Evolutionary conservation across 2,888 invertebrate species (phyloP).

Genomic region (Seira ritae): DNA sequence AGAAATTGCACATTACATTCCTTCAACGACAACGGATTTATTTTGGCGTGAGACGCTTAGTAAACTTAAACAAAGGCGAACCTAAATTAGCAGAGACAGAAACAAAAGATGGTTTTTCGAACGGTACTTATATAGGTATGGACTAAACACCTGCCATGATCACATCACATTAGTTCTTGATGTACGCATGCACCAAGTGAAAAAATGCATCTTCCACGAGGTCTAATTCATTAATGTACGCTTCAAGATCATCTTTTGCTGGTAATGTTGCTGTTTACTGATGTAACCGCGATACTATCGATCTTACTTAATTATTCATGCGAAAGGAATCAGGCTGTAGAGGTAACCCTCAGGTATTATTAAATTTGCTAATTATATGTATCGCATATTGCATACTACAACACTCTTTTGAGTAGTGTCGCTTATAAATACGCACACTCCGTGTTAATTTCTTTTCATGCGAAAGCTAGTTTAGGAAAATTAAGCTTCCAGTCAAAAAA

Average conservation of each 20-base stretch:
- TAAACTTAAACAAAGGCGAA: neutral
- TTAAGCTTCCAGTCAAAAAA: neutral
- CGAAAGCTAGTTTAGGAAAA: constrained; percentile 1
- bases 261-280: too few species aligned
- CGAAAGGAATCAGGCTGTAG: too few species aligned
- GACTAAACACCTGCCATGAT: too few species aligned
- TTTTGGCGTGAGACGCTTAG: neutral
- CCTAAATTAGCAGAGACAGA: neutral
- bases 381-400: neutral
- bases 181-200: too few species aligned
- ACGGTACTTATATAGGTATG: too few species aligned
- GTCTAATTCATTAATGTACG: neutral
- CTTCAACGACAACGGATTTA: too few species aligned
- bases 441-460: too few species aligned
- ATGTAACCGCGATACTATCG: neutral
- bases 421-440: neutral
- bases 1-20: too few species aligned
- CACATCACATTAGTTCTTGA: neutral
- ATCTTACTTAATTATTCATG: constrained; percentile 32
- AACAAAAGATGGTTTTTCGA: too few species aligned
- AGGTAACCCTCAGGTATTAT: too few species aligned
- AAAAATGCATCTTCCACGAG: neutral
- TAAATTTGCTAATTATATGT: neutral
- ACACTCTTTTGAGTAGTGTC: neutral
- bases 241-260: neutral